Percentiles rank a stretch among this genome's conserved stretches.
phyloP scores from a whole-genome alignment of 1,140 invertebrate species.

The Prorops nasuta region DNA sequence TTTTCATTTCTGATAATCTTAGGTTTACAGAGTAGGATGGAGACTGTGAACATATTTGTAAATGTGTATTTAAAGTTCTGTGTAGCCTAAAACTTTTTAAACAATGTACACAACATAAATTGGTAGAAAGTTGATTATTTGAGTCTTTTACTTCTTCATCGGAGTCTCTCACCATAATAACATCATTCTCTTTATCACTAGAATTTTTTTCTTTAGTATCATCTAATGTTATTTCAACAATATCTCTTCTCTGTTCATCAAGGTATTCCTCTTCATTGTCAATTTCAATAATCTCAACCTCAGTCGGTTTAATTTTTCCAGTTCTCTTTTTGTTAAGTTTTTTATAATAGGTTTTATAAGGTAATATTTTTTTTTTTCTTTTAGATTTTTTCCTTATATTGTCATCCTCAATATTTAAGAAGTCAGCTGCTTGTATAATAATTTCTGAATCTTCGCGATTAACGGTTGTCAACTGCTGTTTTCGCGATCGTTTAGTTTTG shows the following conservation, averaged over 20 bases:
- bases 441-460: conserved; percentile 53
- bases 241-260: conserved; percentile 15
- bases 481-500: conserved; percentile 47
- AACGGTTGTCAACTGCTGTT: conserved; percentile 49
- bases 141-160: conserved; percentile 37
- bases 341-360: conserved; percentile 34
- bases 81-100: conserved; percentile 36
- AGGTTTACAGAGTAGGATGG: conserved; percentile 20
- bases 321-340: conserved; percentile 28
- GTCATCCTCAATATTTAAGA: conserved; percentile 40
- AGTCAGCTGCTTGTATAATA: conserved; percentile 49
- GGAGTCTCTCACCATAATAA: conserved; percentile 51
- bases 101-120: conserved; percentile 35
- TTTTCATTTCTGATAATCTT: conserved; percentile 4
- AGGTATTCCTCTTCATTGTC: conserved; percentile 45
- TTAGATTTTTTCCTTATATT: conserved; percentile 32
- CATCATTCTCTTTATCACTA: conserved; percentile 54
- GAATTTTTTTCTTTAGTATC: conserved; percentile 50
- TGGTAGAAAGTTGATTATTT: conserved; percentile 18
- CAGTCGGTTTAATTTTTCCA: conserved; percentile 28
- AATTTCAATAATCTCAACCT: conserved; percentile 50
- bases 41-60: conserved; percentile 41
- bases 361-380: conserved; percentile 34
- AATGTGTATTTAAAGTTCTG: conserved; percentile 40
- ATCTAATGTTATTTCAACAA: conserved; percentile 46